Evolutionary conservation across 1,140 invertebrate genomes (phyloP).

Genomic region (Drosophila insularis): DNA sequence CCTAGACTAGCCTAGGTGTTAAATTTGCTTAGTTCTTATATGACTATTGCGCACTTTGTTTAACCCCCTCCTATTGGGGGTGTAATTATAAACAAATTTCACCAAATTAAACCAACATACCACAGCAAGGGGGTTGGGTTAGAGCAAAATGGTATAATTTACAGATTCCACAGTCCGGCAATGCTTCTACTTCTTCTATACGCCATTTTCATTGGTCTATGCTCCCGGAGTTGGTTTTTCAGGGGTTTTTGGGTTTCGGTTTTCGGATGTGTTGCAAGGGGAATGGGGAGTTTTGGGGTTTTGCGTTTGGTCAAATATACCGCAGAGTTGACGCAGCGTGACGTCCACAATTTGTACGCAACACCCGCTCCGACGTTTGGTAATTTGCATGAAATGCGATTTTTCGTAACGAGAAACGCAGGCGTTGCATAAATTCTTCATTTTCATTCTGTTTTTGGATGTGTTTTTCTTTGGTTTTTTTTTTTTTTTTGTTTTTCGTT

Average conservation of each 20-base stretch:
- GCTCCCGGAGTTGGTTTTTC: background rate
- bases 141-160: background rate
- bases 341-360: slow-evolving; percentile 32
- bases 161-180: background rate
- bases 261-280: background rate
- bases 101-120: slow-evolving; percentile 28
- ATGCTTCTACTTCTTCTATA: background rate
- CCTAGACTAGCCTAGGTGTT: no score
- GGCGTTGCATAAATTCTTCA: slow-evolving; percentile 47
- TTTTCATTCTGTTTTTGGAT: slow-evolving; percentile 24
- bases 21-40: no score
- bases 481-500: no score
- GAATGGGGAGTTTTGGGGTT: background rate
- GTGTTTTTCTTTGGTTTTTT: slow-evolving; percentile 12
- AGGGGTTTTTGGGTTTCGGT: background rate
- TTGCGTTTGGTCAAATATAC: slow-evolving; percentile 34
- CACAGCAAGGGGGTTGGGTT: background rate
- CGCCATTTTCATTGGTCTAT: background rate
- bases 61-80: no score
- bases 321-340: slow-evolving; percentile 36
- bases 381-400: slow-evolving; percentile 57
- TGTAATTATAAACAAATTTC: slow-evolving; percentile 26
- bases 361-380: slow-evolving; percentile 16
- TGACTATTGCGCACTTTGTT: background rate
- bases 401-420: slow-evolving; percentile 37